Conservation (phyloP, 2,113 vertebrate species). For the Chloroceryle aenea region DNA sequence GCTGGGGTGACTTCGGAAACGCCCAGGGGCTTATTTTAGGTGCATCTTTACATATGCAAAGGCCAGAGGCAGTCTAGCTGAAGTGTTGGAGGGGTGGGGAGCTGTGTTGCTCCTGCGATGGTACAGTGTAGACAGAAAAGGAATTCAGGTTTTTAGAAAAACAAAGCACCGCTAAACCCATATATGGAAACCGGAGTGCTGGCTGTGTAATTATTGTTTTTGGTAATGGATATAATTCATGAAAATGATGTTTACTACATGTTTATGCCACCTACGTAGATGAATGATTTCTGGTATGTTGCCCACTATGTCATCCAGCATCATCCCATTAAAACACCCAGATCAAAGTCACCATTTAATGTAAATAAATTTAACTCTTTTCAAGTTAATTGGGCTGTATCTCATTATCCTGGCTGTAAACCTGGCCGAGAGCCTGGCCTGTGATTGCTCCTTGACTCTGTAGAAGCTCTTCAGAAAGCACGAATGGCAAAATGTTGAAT, state of each 20-base stretch:
- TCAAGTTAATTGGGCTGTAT: background rate
- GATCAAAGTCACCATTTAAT: background rate
- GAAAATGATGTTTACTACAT: background rate
- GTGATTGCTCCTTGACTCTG: background rate
- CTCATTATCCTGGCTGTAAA: background rate
- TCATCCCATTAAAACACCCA: background rate
- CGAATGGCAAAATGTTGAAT: background rate
- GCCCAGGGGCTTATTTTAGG: background rate
- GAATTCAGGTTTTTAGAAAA: background rate
- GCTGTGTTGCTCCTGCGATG: background rate
- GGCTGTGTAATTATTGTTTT: background rate
- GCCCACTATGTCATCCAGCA: background rate
- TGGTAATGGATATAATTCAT: background rate
- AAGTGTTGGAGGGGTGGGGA: background rate
- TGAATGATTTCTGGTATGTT: background rate
- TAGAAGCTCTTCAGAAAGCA: background rate
- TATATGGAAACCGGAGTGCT: background rate
- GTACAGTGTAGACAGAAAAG: background rate
- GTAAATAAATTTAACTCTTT: background rate
- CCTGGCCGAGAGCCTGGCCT: background rate
- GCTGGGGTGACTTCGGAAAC: background rate
- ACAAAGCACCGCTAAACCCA: background rate
- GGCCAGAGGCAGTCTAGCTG: background rate
- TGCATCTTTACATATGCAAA: fast-evolving
- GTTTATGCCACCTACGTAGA: background rate